A percentile compares a stretch with the other conserved stretches of the same genome.
These are phyloP conservation scores for Cotesia congregata DNA, from an alignment of 2,888 invertebrate species.

Conservation along the genomic window DNA sequence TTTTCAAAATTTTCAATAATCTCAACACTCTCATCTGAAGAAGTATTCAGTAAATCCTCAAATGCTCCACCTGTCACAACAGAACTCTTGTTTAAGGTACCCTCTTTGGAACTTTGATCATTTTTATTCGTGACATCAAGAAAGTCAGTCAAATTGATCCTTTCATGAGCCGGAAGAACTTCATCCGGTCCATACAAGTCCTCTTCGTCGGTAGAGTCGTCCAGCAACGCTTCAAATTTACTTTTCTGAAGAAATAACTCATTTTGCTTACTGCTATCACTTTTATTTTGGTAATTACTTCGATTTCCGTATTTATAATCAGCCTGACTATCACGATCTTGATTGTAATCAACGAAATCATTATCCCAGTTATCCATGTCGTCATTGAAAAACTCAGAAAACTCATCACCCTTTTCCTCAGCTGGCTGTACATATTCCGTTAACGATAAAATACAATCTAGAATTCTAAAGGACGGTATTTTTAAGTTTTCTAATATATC, in stretches of 20 bases:
- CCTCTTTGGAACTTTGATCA: neutral
- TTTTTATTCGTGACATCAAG: constrained; percentile 4
- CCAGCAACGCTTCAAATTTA: constrained; percentile 57
- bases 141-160: neutral
- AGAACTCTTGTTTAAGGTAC: neutral
- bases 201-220: constrained; percentile 44
- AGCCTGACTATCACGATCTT: neutral
- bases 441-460: constrained; percentile 51
- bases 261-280: neutral
- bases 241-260: constrained; percentile 30
- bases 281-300: neutral
- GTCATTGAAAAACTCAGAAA: neutral
- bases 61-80: constrained; percentile 30
- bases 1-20: neutral
- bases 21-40: constrained; percentile 33
- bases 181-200: constrained; percentile 3
- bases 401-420: constrained; percentile 22
- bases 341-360: neutral
- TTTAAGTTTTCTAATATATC: constrained; percentile 50
- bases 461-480: constrained; percentile 52
- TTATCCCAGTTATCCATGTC: neutral
- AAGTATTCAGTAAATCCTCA: constrained; percentile 40
- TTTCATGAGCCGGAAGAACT: neutral
- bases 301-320: neutral
- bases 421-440: constrained; percentile 29